Base-by-base conservation (phyloP, 35 echinoderm and acorn worm species). In the Amphiura filiformis region DNA sequence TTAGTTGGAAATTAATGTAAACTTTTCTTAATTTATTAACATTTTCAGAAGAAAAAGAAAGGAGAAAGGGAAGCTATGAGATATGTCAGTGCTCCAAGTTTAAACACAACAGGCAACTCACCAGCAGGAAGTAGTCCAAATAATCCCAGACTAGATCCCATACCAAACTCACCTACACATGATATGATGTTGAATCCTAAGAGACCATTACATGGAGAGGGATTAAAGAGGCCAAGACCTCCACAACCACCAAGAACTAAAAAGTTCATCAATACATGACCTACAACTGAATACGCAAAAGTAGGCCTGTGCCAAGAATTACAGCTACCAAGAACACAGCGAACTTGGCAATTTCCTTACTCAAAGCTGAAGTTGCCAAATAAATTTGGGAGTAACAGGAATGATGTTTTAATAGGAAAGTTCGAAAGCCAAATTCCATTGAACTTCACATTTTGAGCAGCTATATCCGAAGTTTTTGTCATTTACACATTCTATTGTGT, bases 171-270 rank as follows among this genome's bases (percentile, higher is more conserved):
- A 42, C 95, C 95, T 56, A 89, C 94, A 32, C 95, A 97, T 76
- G 95, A 97, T 86, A 82, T 94, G 39, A 82, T 94, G 38, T 87
- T 97, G 32, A 97, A 97, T 28, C 95, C 95, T 22, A 96, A 93
- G 49, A 92, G 78, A 80, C 93, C 93, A 26, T 79, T 95, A n/a
- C 88, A 88, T 34, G 91, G 87, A 17, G 37, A 0, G 28, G 13
- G 13, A 0, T 1, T 64, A 30, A 57, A 37, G 23, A 39, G 34
- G 7, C 83, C 89, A 49, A 52, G 61, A 32, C 86, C 65, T 30
- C 85, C 79, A 11, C 87, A 82, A 1, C 91, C 79, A 31, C 75
- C 81, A 32, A 93, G 76, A 76, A 88, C 82, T 0, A 95, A 95
- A 56, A 91, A 89, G 76, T 95, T 95, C 37, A 84, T 95, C 17